Evolutionary conservation across 2,797 vertebrate genomes (phyloP), one percentile per base, ranked within the genome.

Genomic region (Typhlichthys subterraneus): DNA sequence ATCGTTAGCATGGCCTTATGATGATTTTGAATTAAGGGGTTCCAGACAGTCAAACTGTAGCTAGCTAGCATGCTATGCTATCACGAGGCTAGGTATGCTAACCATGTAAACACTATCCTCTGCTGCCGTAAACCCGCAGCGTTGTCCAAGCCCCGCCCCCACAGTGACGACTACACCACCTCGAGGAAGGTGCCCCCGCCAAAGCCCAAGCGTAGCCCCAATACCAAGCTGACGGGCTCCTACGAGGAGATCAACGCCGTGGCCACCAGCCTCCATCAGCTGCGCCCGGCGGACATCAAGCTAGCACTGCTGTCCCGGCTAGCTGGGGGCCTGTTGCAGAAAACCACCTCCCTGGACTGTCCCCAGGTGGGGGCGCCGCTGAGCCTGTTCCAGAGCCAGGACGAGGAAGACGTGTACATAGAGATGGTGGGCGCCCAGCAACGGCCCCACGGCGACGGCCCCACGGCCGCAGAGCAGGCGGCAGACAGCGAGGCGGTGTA

Each of bases 181-280:
- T 93, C 95, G 94, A 97, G 97, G 86, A 99, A 99, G 89, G 95
- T 96, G 54, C 97, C 97, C 3, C 97, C 97, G 11, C 95, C 96
- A 7, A 99, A 99, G 85, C 96, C 97, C 42, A 97, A 96, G 82
- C 92, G 97, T 61, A 98, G 97, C 81, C 97, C 97, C 17, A 94
- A 96, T 82, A 99, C 97, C 0, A 98, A 97, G 82, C 93, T 99
- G 38, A 94, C 94, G 0, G 95, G 97, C 67, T 98, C 97, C 8
- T 96, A 95, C 0, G 97, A 99, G 83, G 97, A 99, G 85, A 97
- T 99, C 84, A 90, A 88, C 2, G 91, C 88, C 1, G 83, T 79
- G 4, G 83, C 86, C 5, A 84, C 86, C 13, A 80, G 83, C 45
- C 75, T 90, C 57, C 91, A 92, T 45, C 90, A 88, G 17, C 89